Percentiles rank a stretch among this genome's conserved stretches.
Conservation (phyloP, 2,797 vertebrate genomes). For the Anguilla anguilla region DNA sequence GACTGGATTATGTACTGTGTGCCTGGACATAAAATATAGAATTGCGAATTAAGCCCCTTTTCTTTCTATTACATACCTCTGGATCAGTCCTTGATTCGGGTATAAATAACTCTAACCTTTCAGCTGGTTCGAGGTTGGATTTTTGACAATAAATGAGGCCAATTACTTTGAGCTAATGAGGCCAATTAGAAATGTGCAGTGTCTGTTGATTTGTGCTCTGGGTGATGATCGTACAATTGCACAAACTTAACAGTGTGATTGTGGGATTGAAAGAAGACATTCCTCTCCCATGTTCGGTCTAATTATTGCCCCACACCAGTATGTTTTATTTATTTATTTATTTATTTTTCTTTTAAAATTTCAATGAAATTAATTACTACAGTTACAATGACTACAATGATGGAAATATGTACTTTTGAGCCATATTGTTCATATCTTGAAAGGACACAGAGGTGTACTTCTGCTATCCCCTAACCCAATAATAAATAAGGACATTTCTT, state of each 20-base stretch:
- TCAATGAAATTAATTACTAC: background rate
- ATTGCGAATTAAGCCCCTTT: background rate
- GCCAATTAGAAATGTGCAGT: slow-evolving; percentile 4
- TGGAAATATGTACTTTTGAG: background rate
- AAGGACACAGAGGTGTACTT: background rate
- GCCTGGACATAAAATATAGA: background rate
- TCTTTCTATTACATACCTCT: background rate
- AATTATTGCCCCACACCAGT: background rate
- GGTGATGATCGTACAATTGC: background rate
- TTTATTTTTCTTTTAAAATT: background rate
- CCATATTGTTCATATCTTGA: background rate
- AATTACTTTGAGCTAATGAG: slow-evolving; percentile 4
- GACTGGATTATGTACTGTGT: background rate
- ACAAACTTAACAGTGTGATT: background rate
- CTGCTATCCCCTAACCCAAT: background rate
- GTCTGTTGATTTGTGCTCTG: background rate
- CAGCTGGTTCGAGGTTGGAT: background rate
- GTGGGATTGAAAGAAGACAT: background rate
- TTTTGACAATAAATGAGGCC: background rate
- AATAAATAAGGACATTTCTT: no score
- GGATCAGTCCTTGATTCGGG: background rate
- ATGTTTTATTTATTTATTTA: background rate
- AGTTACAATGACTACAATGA: background rate
- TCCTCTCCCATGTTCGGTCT: background rate
- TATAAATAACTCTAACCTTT: background rate